A percentile compares a stretch with the other conserved stretches of the same genome.
Evolutionary conservation across 2,797 vertebrate species (phyloP).

Genomic region (Paedocypris micromegethes): DNA sequence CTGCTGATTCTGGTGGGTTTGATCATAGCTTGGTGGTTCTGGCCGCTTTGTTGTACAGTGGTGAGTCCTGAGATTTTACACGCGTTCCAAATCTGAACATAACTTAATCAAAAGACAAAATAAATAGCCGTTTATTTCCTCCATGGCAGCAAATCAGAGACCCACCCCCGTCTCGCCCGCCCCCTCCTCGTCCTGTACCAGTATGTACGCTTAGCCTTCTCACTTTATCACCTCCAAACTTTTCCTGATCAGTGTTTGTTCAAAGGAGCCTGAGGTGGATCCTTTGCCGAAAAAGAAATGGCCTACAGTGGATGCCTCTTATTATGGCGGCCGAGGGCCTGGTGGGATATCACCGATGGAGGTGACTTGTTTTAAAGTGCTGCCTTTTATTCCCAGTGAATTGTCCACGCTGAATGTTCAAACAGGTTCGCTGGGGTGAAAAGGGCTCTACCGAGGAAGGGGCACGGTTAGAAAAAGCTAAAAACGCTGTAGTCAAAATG

Average conservation of each 20-base stretch:
- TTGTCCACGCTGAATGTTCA: background rate
- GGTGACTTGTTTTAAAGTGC: conserved; percentile 59
- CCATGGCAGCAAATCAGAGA: conserved; percentile 68
- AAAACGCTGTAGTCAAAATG: conserved; percentile 88
- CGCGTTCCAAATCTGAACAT: background rate
- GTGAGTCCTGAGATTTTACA: conserved; percentile 67
- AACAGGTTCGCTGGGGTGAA: conserved; percentile 91
- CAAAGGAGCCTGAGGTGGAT: conserved; percentile 69
- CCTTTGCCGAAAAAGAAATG: conserved; percentile 74
- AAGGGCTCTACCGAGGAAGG: conserved; percentile 98
- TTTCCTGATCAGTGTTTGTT: conserved; percentile 18
- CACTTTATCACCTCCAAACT: too few species aligned
- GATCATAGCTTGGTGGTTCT: conserved; percentile 71
- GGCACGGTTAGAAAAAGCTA: conserved; percentile 87
- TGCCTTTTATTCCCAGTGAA: too few species aligned
- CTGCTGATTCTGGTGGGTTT: conserved; percentile 77
- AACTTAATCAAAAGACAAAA: conserved; percentile 2
- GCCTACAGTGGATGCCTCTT: conserved; percentile 84
- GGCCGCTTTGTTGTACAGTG: conserved; percentile 85
- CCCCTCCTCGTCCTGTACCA: conserved; percentile 57
- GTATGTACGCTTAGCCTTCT: conserved; percentile 58
- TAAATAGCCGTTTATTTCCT: background rate
- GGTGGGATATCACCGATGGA: conserved; percentile 94
- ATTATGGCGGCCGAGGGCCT: conserved; percentile 81
- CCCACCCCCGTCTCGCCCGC: conserved; percentile 65